Evolutionary conservation across 2,888 invertebrate genomes (phyloP), one percentile per base, ranked within the genome.

Genomic region (Strigamia maritima): DNA sequence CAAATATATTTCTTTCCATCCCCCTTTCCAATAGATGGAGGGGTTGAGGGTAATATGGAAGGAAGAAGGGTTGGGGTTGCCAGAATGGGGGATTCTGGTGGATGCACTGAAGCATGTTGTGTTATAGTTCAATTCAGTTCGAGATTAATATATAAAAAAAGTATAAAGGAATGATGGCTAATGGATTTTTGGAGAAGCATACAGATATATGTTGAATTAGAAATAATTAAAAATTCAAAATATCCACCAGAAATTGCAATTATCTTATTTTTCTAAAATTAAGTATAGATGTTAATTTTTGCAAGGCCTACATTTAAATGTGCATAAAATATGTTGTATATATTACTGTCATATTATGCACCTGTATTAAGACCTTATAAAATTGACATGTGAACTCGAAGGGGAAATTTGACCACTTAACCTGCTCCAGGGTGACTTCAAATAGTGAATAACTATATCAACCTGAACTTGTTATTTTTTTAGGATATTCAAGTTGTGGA

Each of bases 1-100:
- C 65, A 65, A 65, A 65, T 65, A 65, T 65, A 65, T 65, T 28
- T 65, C 65, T 65, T 26, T 14, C 49, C 49, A n/a, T 16, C 28
- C 28, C 65, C 65, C 65, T 65, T 28, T 28, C 65, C 65, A 10
- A 26, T 65, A 28, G 65, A 24, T 26, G 24, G 65, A 65, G 65
- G 65, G 65, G 65, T 65, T 65, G 65, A 65, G 60, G 16, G 65
- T 65, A 65, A 65, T 65, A 65, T 65, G 65, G 65, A 65, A 65
- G 65, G 65, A 65, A 65, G 16, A 65, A 65, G 65, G 65, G 65
- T 65, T 65, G 24, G 26, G 10, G 28, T 65, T 28, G 3, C 24
- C 49, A 19, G 49, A 49, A n/a, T 65, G 26, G 65, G 65, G 60
- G 60, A 65, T 26, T 65, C 65, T 65, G 26, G 12, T 65, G 8